Base-by-base conservation (phyloP, 2,888 invertebrate species). In the Lordiphosa fenestrarum region DNA sequence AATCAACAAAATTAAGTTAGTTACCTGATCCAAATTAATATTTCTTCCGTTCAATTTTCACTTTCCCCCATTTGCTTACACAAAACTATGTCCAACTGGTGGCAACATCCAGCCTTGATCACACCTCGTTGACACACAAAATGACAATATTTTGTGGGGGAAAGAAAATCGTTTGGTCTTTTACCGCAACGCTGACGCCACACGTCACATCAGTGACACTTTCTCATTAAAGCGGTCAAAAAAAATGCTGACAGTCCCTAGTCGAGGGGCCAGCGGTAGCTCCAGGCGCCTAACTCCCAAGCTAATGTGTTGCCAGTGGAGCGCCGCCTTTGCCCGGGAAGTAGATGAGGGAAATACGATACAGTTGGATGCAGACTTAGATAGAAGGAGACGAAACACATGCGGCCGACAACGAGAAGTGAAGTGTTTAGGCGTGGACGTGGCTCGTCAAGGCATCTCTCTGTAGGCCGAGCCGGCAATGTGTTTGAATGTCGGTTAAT, bases 401-500 rank as follows among this genome's bases (percentile, higher is more conserved):
- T 55, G 19, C 21, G 65, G 57, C 19, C 63, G 51, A 30, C n/a
- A 33, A 30, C n/a, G 36, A 53, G 56, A 72, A 66, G 55, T 58
- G 69, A 72, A 73, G 66, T 66, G 71, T 66, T 75, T 72, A 67
- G 78, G 76, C 76, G 75, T 63, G 53, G 63, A 77, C 50, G 66
- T 53, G 66, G 65, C 55, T 61, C 61, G 61, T 50, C 47, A 39
- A 12, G 46, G 9, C 15, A n/a, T 21, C 38, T 47, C 33, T 39
- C 46, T 48, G 53, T 23, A 36, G 67, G 55, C 50, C 40, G 59
- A 49, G 48, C 57, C 66, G 60, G 56, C 53, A 60, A 68, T 65
- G 78, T 82, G 83, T 81, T 76, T 72, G 60, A 80, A 86, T 72
- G 82, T 84, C 84, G 85, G 86, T 86, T 85, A 85, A 85, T 85